Evolutionary conservation across 2,797 vertebrate species (phyloP).

Genomic region (Botia almorhae): DNA sequence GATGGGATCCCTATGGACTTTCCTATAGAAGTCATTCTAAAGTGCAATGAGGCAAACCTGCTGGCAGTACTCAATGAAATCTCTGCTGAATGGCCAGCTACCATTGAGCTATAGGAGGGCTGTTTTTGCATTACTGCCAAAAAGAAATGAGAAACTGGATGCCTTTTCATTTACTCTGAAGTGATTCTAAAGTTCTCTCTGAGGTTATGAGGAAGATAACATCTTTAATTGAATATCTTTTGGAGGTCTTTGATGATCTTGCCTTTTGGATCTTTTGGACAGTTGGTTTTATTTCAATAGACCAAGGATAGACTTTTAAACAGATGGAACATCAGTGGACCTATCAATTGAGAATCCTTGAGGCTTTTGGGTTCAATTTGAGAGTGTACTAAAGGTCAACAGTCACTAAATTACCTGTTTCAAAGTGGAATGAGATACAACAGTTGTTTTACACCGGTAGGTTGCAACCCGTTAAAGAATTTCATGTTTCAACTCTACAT

Average conservation of each 20-base stretch:
- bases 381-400: background rate
- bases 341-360: background rate
- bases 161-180: background rate
- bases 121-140: conserved; percentile 31
- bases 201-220: background rate
- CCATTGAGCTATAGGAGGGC: conserved; percentile 6
- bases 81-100: conserved; percentile 9
- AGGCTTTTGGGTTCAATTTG: background rate
- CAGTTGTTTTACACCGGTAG: no score
- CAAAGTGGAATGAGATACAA: background rate
- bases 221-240: background rate
- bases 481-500: no score
- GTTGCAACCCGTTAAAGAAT: no score
- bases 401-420: background rate
- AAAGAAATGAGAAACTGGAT: background rate
- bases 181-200: background rate
- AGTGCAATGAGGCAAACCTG: conserved; percentile 35
- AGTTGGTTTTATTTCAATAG: background rate
- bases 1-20: conserved; percentile 40
- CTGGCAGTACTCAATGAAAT: conserved; percentile 34
- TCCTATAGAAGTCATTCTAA: conserved; percentile 30
- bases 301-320: background rate
- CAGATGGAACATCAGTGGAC: background rate
- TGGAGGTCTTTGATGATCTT: background rate
- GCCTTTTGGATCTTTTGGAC: background rate